Base-by-base conservation (phyloP, 2,888 invertebrate genomes). In the Orthonevra nobilis region DNA sequence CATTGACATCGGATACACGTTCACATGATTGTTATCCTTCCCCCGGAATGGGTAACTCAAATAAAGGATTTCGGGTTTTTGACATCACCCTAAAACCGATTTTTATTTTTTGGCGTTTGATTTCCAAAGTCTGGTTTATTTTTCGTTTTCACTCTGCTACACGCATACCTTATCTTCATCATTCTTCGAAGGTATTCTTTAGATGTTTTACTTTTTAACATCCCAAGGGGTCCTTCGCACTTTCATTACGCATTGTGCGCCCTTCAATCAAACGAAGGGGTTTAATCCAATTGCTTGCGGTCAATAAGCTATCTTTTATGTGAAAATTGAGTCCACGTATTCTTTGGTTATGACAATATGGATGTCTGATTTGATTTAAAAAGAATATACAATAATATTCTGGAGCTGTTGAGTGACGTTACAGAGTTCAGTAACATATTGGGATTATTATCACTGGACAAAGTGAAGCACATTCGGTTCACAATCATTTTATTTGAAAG, bases 1-100 rank as follows among this genome's bases (percentile, higher is more conserved):
- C 79, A 79, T 79, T 79, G 73, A 73, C 79, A 79, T 79, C 79
- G 61, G 48, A 61, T 61, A 79, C 79, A 79, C 73, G 79, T 79
- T 79, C 73, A 61, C 19, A 66, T 79, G 73, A 79, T 73, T 79
- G 66, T 68, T 73, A 79, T 79, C 79, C 79, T 44, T 73, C 28
- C 44, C 19, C n/a, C 38, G 15, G 48, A 56, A 46, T 4, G 68
- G 48, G 34, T 17, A 61, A 34, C n/a, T 14, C 23, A 44, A 72
- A 64, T 64, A 63, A 58, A 72, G 63, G 77, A 72, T 68, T 42
- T 30, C 6, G 46, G 46, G 30, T 63, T 38, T 46, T 20, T 20
- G 58, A 50, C 17, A 26, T 12, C 54, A 34, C 32, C 40, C 34
- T n/a, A n/a, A 20, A 9, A 38, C 36, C 38, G 30, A 17, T 44